Evolutionary conservation across 1,140 invertebrate genomes (phyloP).

Genomic region (Aphelinus certus): DNA sequence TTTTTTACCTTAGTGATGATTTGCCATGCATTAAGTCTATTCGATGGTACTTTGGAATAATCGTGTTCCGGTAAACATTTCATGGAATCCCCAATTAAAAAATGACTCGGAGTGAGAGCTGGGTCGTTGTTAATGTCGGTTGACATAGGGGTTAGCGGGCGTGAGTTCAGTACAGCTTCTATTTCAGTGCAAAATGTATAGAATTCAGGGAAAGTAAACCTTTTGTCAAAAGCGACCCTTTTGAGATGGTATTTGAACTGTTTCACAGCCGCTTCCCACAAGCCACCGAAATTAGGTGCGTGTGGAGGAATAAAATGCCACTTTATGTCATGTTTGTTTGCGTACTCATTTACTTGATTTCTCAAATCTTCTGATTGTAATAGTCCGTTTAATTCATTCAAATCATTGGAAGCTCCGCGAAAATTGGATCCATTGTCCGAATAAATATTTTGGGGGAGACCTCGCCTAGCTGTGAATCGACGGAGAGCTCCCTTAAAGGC

Average conservation of each 20-base stretch:
- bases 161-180: conserved; percentile 44
- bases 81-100: conserved; percentile 7
- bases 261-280: conserved; percentile 23
- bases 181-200: conserved; percentile 42
- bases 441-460: too few relatives aligned
- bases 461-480: too few relatives aligned
- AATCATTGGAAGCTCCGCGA: too few relatives aligned
- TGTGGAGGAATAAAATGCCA: conserved; percentile 11
- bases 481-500: too few relatives aligned
- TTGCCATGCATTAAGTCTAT: conserved; percentile 29
- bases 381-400: too few relatives aligned
- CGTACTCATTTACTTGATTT: too few relatives aligned
- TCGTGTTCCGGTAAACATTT: conserved; percentile 6
- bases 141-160: conserved; percentile 36
- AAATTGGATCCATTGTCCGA: too few relatives aligned
- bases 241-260: conserved; percentile 41
- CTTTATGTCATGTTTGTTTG: too few relatives aligned
- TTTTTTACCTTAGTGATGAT: conserved; percentile 38
- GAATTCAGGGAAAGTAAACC: conserved; percentile 44
- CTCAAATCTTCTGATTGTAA: too few relatives aligned
- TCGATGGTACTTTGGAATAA: neutral
- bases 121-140: conserved; percentile 6
- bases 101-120: conserved; percentile 40
- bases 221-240: conserved; percentile 15
- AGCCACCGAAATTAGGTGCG: conserved; percentile 18